These are phyloP conservation scores for Bombus huntii DNA, from an alignment of 1,140 invertebrate species.

Conservation along the genomic window DNA sequence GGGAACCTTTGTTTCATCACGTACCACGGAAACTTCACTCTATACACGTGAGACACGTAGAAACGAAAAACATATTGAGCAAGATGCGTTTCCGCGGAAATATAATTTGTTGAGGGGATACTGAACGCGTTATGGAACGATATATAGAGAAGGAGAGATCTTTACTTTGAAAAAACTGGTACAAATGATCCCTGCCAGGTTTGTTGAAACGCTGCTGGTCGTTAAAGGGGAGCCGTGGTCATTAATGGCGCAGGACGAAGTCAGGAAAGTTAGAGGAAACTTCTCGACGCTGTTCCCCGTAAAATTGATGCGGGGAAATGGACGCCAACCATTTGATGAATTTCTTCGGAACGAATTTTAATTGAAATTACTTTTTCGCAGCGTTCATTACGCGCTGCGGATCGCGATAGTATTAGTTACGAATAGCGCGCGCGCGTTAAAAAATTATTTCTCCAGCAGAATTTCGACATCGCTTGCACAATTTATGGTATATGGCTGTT, in stretches of 20 bases:
- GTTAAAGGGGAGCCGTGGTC: conserved; percentile 1
- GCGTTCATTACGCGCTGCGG: neutral
- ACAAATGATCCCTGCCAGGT: conserved; percentile 14
- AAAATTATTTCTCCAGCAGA: no score
- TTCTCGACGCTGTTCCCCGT: neutral
- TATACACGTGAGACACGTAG: neutral
- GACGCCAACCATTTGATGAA: neutral
- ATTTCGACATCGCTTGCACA: neutral
- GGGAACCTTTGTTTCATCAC: neutral
- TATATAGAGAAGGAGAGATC: neutral
- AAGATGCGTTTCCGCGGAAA: neutral
- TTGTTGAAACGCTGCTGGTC: neutral
- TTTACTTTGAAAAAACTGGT: neutral
- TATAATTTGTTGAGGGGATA: neutral
- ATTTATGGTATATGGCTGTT: neutral
- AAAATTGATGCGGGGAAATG: neutral
- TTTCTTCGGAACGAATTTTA: neutral
- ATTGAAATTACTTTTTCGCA: neutral
- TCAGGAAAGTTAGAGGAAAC: neutral
- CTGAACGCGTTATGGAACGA: no score
- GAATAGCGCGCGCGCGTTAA: neutral
- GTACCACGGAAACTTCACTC: neutral
- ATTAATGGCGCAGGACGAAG: neutral
- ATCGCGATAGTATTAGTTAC: neutral
- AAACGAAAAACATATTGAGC: neutral